A percentile compares a stretch with the other conserved stretches of the same genome.
Evolutionary conservation across 2,113 vertebrate species (phyloP).

Genomic region (Carlito syrichta): DNA sequence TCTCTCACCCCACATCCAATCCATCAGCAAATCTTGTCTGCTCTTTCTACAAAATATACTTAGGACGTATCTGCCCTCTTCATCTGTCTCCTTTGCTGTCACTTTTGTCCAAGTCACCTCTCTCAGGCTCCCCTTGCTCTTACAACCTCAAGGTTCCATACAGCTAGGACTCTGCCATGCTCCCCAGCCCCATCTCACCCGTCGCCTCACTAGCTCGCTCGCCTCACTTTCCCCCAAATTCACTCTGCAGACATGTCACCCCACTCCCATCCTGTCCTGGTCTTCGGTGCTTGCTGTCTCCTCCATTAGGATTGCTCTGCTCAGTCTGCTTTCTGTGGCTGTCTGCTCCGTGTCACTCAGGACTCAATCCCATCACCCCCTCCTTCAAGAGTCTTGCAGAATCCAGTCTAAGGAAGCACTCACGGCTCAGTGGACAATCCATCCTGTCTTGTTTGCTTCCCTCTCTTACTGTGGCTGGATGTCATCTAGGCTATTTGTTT

Average conservation of each 20-base stretch:
- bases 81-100: too few species aligned
- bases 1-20: not conserved
- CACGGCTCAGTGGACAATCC: not conserved
- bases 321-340: not conserved
- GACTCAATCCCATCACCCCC: not conserved
- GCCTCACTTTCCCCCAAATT: too few species aligned
- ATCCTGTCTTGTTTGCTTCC: not conserved
- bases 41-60: not conserved
- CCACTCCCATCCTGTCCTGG: not conserved
- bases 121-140: not conserved
- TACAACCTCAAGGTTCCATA: not conserved
- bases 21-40: not conserved
- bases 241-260: rapidly evolving
- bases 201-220: not conserved
- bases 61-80: not conserved
- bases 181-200: not conserved
- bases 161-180: not conserved
- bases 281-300: too few species aligned
- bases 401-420: not conserved
- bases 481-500: not conserved
- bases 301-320: not conserved
- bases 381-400: not conserved
- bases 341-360: rapidly evolving
- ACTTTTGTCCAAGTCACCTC: too few species aligned
- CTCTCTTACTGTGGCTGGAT: not conserved